Evolutionary conservation across 2,888 invertebrate species (phyloP), one percentile per base, ranked within the genome.

Genomic region (Isoperla grammatica): DNA sequence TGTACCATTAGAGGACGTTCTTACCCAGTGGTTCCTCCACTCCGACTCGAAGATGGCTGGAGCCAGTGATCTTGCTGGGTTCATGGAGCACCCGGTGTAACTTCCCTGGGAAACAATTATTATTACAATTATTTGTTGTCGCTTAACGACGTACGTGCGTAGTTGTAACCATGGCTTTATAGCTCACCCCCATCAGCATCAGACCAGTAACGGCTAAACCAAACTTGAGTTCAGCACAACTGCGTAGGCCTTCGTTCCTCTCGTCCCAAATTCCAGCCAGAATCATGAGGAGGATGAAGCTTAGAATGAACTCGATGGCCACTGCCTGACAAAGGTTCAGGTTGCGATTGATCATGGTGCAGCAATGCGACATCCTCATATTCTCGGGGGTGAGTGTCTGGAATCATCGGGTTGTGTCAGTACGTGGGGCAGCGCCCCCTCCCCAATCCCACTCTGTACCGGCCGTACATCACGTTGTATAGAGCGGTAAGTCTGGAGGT

Each of bases 61-160:
- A 0, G 65, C 75, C 19, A 75, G 64, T 1, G 74, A 71, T 63
- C 87, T 79, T 0, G 83, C 86, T 0, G 87, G 87, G 69, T 88
- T 88, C 83, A 87, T 81, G 69, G 85, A 84, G 43, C 82, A 84
- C 0, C 85, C 86, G 0, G 89, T 89, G 65, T 83, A 79, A 1
- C 84, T 83, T 3, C 84, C 86, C 88, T 88, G 72, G 43, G 74
- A 73, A n/a, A n/a, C n/a, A n/a, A n/a, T n/a, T n/a, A n/a, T n/a
- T n/a, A n/a, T n/a, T n/a, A n/a, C n/a, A n/a, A n/a, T n/a, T n/a
- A n/a, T n/a, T n/a, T n/a, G n/a, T n/a, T n/a, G n/a, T n/a, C n/a
- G n/a, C n/a, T n/a, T n/a, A n/a, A n/a, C n/a, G n/a, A n/a, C n/a
- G n/a, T n/a, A n/a, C n/a, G n/a, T n/a, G n/a, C n/a, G n/a, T n/a